A percentile compares a stretch with the other conserved stretches of the same genome.
phyloP scores from a whole-genome alignment of 2,888 invertebrate genomes.

The Rotaria macrura region DNA sequence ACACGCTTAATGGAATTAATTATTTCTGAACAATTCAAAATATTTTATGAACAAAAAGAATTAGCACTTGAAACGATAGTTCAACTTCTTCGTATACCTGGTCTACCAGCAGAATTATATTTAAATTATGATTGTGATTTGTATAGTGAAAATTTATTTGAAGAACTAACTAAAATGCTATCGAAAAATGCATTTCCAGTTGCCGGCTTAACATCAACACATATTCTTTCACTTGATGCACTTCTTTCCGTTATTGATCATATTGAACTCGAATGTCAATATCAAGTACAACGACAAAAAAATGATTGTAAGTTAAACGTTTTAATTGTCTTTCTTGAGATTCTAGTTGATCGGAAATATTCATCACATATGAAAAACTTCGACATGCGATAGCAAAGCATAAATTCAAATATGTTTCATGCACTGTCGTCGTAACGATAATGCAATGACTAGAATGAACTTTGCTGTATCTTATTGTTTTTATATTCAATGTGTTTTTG shows the following conservation, averaged over 20 bases:
- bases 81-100: slow-evolving; percentile 85
- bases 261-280: slow-evolving; percentile 66
- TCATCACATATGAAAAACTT: no score
- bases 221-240: slow-evolving; percentile 81
- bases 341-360: no score
- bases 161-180: slow-evolving; percentile 72
- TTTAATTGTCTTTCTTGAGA: not conserved
- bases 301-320: not conserved
- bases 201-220: slow-evolving; percentile 68
- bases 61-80: slow-evolving; percentile 65
- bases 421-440: no score
- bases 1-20: slow-evolving; percentile 77
- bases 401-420: no score
- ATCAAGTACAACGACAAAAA: not conserved
- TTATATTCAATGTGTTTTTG: no score
- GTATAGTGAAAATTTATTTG: slow-evolving; percentile 85
- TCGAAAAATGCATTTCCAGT: slow-evolving; percentile 72
- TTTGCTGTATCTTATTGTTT: no score
- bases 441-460: no score
- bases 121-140: slow-evolving; percentile 95
- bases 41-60: slow-evolving; percentile 30
- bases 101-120: slow-evolving; percentile 86
- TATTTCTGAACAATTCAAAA: slow-evolving; percentile 49
- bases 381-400: no score
- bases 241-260: slow-evolving; percentile 79